These are phyloP conservation scores for Andrena fulva DNA, from an alignment of 2,888 invertebrate genomes.

Conservation along the genomic window DNA sequence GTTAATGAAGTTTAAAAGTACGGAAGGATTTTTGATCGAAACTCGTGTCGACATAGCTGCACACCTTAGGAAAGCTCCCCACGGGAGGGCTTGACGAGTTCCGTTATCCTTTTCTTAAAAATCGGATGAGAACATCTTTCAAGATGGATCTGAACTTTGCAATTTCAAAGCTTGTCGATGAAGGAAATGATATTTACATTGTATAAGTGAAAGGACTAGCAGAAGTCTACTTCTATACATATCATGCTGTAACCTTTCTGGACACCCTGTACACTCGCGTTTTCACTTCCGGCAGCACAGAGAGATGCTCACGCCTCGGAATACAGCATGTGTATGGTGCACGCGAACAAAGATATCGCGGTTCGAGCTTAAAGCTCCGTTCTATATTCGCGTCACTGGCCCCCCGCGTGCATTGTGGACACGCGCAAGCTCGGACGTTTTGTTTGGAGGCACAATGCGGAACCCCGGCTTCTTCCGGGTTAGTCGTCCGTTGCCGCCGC, in stretches of 20 bases:
- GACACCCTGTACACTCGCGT: background rate
- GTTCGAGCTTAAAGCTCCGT: slow-evolving; percentile 28
- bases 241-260: background rate
- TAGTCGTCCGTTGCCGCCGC: slow-evolving; percentile 49
- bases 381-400: slow-evolving; percentile 37
- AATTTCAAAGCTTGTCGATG: too few relatives aligned
- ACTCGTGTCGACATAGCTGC: too few relatives aligned
- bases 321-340: slow-evolving; percentile 16
- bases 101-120: too few relatives aligned
- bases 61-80: too few relatives aligned
- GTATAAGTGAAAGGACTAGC: too few relatives aligned
- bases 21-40: too few relatives aligned
- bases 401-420: slow-evolving; percentile 52
- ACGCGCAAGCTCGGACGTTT: slow-evolving; percentile 64
- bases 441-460: slow-evolving; percentile 73
- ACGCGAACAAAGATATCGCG: slow-evolving; percentile 42
- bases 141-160: too few relatives aligned
- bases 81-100: too few relatives aligned
- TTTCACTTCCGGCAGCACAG: slow-evolving; percentile 11
- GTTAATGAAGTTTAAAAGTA: background rate
- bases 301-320: background rate
- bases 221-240: background rate
- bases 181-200: too few relatives aligned
- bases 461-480: slow-evolving; percentile 60
- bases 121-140: too few relatives aligned